Base-by-base conservation (phyloP, 2,113 vertebrate species). In the Myocastor coypus region DNA sequence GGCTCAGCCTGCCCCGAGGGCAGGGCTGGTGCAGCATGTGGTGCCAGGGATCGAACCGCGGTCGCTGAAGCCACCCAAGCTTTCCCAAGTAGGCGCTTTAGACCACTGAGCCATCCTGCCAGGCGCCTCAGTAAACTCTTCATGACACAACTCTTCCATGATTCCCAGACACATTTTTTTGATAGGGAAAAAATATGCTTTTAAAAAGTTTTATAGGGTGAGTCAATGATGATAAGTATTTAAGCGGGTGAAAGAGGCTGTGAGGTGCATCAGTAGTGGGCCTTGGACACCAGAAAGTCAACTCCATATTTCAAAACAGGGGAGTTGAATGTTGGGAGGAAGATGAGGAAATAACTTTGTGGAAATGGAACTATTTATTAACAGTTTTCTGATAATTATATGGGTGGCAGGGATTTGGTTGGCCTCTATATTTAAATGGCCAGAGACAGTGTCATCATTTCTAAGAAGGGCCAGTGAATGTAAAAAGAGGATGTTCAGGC, bases 401-500 rank as follows among this genome's bases (percentile, higher is more conserved):
- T 13, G 11, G 40, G 20, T 87, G 26, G 42, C 50, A 92, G 50
- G 59, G 64, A 84, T 95, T 37, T 87, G 40, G 69, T 59, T 78
- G 93, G 26, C 26, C 26, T 96, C 92, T 92, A 77, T 32, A 81
- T 92, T 75, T 87, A 87, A 92, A 71, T 57, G 22, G 16, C 46
- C 83, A 89, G 91, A 85, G n/a, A 16, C 19, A 83, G 73, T 91
- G 80, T 91, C 83, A 89, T 82, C 77, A 91, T 75, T 94, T 96
- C 85, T 78, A 83, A 68, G 84, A 97, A 91, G 94, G 28, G 34
- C 87, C 40, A 83, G 34, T 57, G 68, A 71, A 30, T 42, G 16
- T 55, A 59, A 69, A 86, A 75, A 59, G 63, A 37, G 24, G 68
- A 69, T n/a, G 8, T 50, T 50, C 52, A 77, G 90, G 81, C 42